Conservation (phyloP, 2,113 vertebrate species). For the Xyrauchen texanus region DNA sequence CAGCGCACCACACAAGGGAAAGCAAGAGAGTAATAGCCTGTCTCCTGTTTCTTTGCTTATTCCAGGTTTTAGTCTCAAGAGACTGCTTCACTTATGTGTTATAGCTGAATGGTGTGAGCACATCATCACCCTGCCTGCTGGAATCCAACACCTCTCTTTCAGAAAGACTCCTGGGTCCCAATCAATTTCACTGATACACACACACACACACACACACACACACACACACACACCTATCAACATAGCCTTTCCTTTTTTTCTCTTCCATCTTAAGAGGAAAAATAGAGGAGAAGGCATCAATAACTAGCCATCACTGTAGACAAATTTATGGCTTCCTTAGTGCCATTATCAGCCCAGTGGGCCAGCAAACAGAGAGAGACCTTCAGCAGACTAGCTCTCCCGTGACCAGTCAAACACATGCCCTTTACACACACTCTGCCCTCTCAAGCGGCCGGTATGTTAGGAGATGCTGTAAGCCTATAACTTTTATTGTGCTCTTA, state of each 20-base stretch:
- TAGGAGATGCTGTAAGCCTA: background rate
- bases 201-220: slow-evolving; percentile 16
- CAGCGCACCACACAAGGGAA: background rate
- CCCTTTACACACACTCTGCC: slow-evolving; percentile 60
- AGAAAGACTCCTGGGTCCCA: slow-evolving; percentile 40
- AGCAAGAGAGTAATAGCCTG: background rate
- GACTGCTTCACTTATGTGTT: slow-evolving; percentile 33
- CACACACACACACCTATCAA: slow-evolving; percentile 18
- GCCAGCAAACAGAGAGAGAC: slow-evolving; percentile 61
- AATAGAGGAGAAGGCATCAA: slow-evolving; percentile 44
- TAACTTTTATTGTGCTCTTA: background rate
- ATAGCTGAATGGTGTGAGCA: slow-evolving; percentile 10
- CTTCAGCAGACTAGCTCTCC: slow-evolving; percentile 74
- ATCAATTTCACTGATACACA: slow-evolving; percentile 47
- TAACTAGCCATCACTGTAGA: slow-evolving; percentile 70
- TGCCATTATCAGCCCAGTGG: slow-evolving; percentile 72
- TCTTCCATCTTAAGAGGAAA: slow-evolving; percentile 7
- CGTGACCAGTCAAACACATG: slow-evolving; percentile 69
- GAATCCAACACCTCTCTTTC: slow-evolving; percentile 43
- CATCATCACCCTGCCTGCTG: slow-evolving; percentile 40
- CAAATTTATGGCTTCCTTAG: slow-evolving; percentile 81
- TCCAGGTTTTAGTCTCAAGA: slow-evolving; percentile 30
- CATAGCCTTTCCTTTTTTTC: slow-evolving; percentile 28
- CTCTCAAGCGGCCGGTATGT: background rate
- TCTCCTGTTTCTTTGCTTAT: slow-evolving; percentile 1